Evolutionary conservation across 1,140 invertebrate genomes (phyloP).

Genomic region (Anastrepha obliqua): DNA sequence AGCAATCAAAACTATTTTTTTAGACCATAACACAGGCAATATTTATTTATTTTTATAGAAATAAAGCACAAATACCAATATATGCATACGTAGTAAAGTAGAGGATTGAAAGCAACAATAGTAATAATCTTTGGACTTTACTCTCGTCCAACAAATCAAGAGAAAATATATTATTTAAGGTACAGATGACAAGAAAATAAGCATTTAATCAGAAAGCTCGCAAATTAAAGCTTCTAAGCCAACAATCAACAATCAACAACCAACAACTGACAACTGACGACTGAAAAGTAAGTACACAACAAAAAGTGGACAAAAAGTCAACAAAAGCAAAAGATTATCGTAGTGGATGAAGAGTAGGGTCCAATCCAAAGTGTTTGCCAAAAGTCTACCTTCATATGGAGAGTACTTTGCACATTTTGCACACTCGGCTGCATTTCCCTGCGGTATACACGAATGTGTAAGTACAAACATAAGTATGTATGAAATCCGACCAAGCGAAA

Average conservation of each 20-base stretch:
- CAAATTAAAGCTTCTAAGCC: conserved; percentile 21
- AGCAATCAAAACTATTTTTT: no score
- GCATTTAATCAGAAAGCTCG: neutral
- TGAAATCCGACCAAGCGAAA: conserved; percentile 47
- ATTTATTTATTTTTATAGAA: no score
- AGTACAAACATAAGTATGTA: neutral
- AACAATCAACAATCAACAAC: neutral
- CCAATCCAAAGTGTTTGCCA: conserved; percentile 18
- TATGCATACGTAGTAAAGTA: no score
- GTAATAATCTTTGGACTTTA: neutral
- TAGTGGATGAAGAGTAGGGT: neutral
- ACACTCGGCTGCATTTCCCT: conserved; percentile 1
- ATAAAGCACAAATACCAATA: no score
- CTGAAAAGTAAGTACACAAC: conserved; percentile 43
- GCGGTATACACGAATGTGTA: neutral
- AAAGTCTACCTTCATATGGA: conserved; percentile 28
- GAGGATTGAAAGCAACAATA: neutral
- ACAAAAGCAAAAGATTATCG: conserved; percentile 16
- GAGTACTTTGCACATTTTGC: conserved; percentile 35
- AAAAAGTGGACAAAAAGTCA: conserved; percentile 33
- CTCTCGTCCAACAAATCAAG: conserved; percentile 11
- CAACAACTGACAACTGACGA: neutral
- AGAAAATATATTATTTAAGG: neutral
- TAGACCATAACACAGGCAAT: no score
- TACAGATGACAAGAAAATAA: neutral